Base-by-base conservation (phyloP, 1,140 invertebrate species). In the Cepaea nemoralis region DNA sequence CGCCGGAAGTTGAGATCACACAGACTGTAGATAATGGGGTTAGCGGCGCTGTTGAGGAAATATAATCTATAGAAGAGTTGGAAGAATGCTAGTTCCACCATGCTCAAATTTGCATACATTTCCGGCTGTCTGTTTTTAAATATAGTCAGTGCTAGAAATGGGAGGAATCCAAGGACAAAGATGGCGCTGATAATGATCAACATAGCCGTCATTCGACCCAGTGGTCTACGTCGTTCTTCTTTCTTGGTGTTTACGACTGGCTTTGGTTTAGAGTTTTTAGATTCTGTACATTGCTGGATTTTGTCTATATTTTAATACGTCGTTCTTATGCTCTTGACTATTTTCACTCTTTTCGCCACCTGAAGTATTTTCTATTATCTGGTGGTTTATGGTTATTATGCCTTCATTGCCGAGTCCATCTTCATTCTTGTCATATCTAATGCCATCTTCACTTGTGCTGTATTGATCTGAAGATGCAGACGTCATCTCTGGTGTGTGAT, bases 11-110 rank as follows among this genome's bases (percentile, higher is more conserved):
- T 85, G 24, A 73, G 74, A 75, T 83, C 78, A 75, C 83, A 85
- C 24, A 86, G 80, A 71, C 86, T 83, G 69, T 87, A 87, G 27
- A 87, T 84, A 35, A 87, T 83, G 19, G 86, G 86, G 77, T 87
- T 86, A 27, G 83, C 85, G 27, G 83, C 83, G 79, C 85, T 87
- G 81, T 87, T 87, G 39, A 87, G 85, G 33, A 87, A 85, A 77
- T 86, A 87, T 12, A 85, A 83, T 63, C 85, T 82, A 2, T 86
- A 55, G 27, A 84, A 81, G 67, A 87, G 63, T 39, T 84, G 83
- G 55, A 37, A 63, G 33, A 77, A 27, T 19, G 55, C 8, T 22
- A 39, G 75, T 27, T 77, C 59, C 0, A 80, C 80, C 12, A 48
- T 78, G 67, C 83, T 83, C 45, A 86, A 50, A 59, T 82, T 83